These are phyloP conservation scores for Blastobasis adustella DNA, from an alignment of 2,888 invertebrate species.

Conservation along the genomic window DNA sequence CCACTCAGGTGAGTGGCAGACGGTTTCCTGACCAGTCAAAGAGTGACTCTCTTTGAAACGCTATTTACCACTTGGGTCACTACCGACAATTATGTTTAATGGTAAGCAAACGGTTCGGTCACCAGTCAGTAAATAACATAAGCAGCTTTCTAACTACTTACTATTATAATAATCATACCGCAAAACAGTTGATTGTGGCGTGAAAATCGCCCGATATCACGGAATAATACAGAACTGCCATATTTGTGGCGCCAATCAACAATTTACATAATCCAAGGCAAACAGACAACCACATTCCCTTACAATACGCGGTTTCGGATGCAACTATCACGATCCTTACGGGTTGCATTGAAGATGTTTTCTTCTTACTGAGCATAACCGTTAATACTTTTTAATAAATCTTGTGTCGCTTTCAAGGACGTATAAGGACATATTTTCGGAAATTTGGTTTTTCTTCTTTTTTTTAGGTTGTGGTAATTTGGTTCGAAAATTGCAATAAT, in stretches of 20 bases:
- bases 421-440: background rate
- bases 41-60: no score
- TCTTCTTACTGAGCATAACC: no score
- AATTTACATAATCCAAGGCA: slow-evolving; percentile 26
- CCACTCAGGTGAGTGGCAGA: no score
- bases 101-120: no score
- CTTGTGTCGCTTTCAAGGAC: slow-evolving; percentile 10
- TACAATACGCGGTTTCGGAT: slow-evolving; percentile 25
- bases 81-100: no score
- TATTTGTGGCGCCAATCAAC: slow-evolving; percentile 31
- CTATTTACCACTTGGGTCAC: no score
- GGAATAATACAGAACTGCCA: slow-evolving; percentile 25
- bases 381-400: background rate
- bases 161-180: slow-evolving; percentile 18
- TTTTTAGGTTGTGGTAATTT: no score
- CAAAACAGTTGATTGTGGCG: slow-evolving; percentile 24
- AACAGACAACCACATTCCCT: slow-evolving; percentile 27
- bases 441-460: background rate
- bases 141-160: no score
- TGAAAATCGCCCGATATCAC: slow-evolving; percentile 23
- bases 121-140: no score
- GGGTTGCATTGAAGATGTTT: slow-evolving; percentile 5
- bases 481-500: no score
- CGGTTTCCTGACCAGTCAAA: no score
- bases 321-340: slow-evolving; percentile 29